These are phyloP conservation scores for Aspidapion aeneum DNA, from an alignment of 2,888 invertebrate species.

Conservation along the genomic window DNA sequence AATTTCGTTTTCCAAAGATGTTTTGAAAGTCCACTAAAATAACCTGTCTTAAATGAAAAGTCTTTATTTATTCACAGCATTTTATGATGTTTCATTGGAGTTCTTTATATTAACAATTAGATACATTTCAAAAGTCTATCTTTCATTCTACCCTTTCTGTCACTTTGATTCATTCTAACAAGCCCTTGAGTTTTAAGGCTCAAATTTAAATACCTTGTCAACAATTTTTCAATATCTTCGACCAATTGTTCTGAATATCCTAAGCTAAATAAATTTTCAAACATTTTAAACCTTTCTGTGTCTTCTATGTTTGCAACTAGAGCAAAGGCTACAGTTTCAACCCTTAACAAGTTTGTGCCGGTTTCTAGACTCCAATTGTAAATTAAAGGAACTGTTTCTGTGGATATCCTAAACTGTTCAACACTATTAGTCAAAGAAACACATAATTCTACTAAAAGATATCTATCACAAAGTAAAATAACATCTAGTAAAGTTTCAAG, in stretches of 20 bases:
- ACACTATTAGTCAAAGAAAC: conserved; percentile 52
- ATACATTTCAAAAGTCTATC: not conserved
- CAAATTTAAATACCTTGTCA: conserved; percentile 34
- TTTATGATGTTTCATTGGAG: too few species aligned
- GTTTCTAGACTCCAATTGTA: conserved; percentile 60
- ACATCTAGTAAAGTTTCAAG: conserved; percentile 57
- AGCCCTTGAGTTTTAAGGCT: not conserved
- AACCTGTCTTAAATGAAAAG: conserved; percentile 62
- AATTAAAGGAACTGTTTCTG: conserved; percentile 53
- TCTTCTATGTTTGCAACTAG: conserved; percentile 53
- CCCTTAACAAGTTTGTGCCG: conserved; percentile 58
- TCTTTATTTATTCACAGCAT: too few species aligned
- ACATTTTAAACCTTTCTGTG: conserved; percentile 48
- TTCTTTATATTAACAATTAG: too few species aligned
- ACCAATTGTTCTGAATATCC: conserved; percentile 55
- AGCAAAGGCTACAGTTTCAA: conserved; percentile 57
- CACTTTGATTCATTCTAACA: not conserved
- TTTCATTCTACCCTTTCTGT: not conserved
- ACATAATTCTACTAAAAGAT: conserved; percentile 54
- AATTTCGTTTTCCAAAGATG: conserved; percentile 58
- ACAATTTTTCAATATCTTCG: conserved; percentile 50
- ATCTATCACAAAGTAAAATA: conserved; percentile 55
- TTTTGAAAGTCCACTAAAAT: conserved; percentile 73
- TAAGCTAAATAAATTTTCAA: conserved; percentile 51
- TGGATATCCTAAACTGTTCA: conserved; percentile 52